Conservation (phyloP, 35 echinoderm and acorn worm species). For the Holothuria glaberrima region DNA sequence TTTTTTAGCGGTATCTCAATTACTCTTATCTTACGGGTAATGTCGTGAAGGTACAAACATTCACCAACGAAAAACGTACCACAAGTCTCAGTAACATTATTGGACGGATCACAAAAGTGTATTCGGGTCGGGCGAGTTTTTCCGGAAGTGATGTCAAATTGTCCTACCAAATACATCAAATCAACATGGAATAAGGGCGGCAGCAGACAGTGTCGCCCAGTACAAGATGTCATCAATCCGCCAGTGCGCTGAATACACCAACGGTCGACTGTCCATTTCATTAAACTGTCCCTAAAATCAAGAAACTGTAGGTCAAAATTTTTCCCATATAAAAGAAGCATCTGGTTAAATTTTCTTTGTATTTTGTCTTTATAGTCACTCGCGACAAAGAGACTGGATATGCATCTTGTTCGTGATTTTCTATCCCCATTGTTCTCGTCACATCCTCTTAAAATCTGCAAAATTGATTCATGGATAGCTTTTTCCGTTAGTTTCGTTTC, state of each 20-base stretch:
- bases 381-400: not conserved
- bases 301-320: constrained; percentile 30
- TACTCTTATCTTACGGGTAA: not conserved
- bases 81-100: not conserved
- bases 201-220: not conserved
- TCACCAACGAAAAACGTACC: not conserved
- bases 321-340: not conserved
- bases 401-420: not conserved
- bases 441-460: not conserved
- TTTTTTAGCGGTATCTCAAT: constrained; percentile 6
- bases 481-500: not conserved
- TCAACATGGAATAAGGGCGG: constrained; percentile 37
- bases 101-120: not conserved
- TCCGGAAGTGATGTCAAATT: constrained; percentile 22
- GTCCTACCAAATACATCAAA: constrained; percentile 23
- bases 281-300: not conserved
- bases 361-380: not conserved
- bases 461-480: not conserved
- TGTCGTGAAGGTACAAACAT: constrained; percentile 27
- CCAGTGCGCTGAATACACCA: constrained; percentile 4
- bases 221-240: not conserved
- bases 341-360: constrained; percentile 23
- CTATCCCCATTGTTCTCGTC: not conserved
- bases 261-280: constrained; percentile 15
- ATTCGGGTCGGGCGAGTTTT: not conserved